Evolutionary conservation across 1,140 invertebrate genomes (phyloP).

Genomic region (Glossosoma conforme): DNA sequence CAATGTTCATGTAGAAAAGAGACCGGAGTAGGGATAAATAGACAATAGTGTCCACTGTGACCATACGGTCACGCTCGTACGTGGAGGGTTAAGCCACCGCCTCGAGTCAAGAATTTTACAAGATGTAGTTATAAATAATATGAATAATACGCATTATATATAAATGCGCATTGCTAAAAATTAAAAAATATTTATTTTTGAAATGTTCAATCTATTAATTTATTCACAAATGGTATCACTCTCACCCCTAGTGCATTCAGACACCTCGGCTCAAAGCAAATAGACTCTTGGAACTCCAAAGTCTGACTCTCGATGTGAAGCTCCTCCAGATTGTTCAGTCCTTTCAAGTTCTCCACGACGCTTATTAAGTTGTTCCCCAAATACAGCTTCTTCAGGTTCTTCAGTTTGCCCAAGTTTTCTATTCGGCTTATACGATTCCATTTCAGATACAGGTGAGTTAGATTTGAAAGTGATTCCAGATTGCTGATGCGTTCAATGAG

Average conservation of each 20-base stretch:
- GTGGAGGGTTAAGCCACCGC: too few species aligned
- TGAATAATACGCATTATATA: slow-evolving; percentile 1
- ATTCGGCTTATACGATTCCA: slow-evolving; percentile 61
- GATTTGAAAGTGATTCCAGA: slow-evolving; percentile 51
- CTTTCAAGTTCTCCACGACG: slow-evolving; percentile 63
- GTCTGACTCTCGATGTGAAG: slow-evolving; percentile 64
- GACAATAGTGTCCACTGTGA: too few species aligned
- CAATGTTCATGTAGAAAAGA: too few species aligned
- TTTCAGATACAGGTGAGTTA: slow-evolving; percentile 64
- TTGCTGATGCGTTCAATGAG: slow-evolving; percentile 56
- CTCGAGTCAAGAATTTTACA: too few species aligned
- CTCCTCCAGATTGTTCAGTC: slow-evolving; percentile 54
- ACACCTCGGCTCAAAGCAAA: slow-evolving; percentile 65
- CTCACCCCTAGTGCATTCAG: slow-evolving; percentile 55
- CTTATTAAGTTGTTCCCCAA: slow-evolving; percentile 62
- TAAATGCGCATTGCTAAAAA: background rate
- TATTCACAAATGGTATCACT: slow-evolving; percentile 22
- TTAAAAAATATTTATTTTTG: too few species aligned
- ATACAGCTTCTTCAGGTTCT: slow-evolving; percentile 60
- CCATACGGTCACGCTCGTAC: too few species aligned
- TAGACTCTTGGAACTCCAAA: slow-evolving; percentile 47
- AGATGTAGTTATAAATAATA: slow-evolving; percentile 21
- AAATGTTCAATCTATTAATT: too few species aligned
- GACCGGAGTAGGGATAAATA: too few species aligned
- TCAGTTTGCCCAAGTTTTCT: slow-evolving; percentile 54